Percentiles rank a stretch among this genome's conserved stretches.
These are phyloP conservation scores for Hofmannophila pseudospretella DNA, from an alignment of 2,888 invertebrate genomes.

Conservation along the genomic window DNA sequence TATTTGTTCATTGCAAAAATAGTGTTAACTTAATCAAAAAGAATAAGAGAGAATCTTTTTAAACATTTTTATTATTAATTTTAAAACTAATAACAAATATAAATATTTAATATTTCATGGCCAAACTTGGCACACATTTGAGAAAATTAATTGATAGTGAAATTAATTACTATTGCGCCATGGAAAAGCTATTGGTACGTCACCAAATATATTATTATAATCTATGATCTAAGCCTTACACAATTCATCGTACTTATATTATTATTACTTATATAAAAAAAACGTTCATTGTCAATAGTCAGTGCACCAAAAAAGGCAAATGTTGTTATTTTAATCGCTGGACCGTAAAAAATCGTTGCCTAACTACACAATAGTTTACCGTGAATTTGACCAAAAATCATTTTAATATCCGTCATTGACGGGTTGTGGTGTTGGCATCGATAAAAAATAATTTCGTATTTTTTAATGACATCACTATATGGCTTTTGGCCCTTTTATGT, in stretches of 20 bases:
- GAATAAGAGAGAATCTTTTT: too few species aligned
- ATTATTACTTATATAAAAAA: conserved; percentile 4
- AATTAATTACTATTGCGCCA: neutral
- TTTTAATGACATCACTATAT: too few species aligned
- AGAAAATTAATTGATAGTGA: neutral
- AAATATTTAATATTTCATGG: too few species aligned
- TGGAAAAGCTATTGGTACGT: neutral
- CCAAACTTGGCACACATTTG: too few species aligned
- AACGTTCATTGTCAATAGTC: conserved; percentile 6
- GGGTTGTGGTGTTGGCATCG: neutral
- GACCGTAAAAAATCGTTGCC: conserved; percentile 7
- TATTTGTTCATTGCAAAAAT: too few species aligned
- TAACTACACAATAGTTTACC: conserved; percentile 2
- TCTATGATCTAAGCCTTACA: conserved; percentile 7
- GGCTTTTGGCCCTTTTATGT: too few species aligned
- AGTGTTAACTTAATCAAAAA: too few species aligned
- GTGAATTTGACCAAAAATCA: conserved; percentile 10
- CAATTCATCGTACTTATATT: too few species aligned
- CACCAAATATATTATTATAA: neutral
- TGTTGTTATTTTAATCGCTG: conserved; percentile 9
- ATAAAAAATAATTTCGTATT: too few species aligned
- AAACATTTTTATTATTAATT: too few species aligned
- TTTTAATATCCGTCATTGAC: conserved; percentile 1
- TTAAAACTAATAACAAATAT: too few species aligned
- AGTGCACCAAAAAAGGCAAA: conserved; percentile 6